Conservation (phyloP, 1,140 invertebrate species). For the Bombus vancouverensis region DNA sequence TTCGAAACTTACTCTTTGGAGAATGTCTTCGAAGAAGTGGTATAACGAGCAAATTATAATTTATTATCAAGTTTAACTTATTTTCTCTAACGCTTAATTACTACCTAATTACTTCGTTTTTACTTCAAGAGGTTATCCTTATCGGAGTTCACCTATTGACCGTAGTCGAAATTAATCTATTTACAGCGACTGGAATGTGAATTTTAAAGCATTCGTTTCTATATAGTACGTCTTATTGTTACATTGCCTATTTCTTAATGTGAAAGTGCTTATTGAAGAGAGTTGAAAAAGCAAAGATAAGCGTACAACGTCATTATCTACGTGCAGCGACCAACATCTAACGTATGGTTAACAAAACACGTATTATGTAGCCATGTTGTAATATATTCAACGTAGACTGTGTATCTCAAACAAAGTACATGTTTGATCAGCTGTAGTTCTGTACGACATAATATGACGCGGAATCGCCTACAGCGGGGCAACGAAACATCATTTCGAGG, state of each 20-base stretch:
- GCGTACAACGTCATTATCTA: neutral
- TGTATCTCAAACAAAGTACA: conserved; percentile 23
- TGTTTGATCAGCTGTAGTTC: conserved; percentile 40
- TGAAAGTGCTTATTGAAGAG: too few species aligned
- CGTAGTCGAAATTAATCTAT: neutral
- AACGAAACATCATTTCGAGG: neutral
- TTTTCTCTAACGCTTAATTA: conserved; percentile 1
- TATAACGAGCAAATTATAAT: neutral
- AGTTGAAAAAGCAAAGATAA: too few species aligned
- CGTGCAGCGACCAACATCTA: neutral
- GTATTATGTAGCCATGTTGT: neutral
- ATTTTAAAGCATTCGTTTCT: neutral
- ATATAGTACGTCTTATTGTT: neutral
- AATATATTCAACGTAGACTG: conserved; percentile 1
- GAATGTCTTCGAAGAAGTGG: neutral
- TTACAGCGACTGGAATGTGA: too few species aligned
- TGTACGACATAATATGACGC: conserved; percentile 1
- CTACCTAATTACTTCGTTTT: conserved; percentile 6
- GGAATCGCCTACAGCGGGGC: neutral
- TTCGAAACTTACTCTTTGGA: neutral
- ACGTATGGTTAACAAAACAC: neutral
- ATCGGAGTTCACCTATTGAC: neutral
- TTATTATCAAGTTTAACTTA: neutral
- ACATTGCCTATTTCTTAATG: neutral
- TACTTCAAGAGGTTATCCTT: neutral